Evolutionary conservation across 2,113 vertebrate species (phyloP).

Genomic region (Rattus rattus): DNA sequence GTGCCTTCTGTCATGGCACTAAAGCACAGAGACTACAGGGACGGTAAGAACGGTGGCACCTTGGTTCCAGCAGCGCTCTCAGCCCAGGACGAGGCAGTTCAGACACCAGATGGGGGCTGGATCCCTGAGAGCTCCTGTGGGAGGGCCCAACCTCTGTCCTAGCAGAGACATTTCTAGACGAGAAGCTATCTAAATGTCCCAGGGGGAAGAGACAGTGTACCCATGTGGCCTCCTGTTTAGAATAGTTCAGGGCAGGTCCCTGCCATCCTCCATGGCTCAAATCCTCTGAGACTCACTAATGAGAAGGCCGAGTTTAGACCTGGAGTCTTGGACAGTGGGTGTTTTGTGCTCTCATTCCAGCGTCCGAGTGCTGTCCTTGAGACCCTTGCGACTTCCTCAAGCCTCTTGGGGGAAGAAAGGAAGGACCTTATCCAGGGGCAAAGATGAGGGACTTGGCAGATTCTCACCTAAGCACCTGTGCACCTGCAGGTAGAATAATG

Average conservation of each 20-base stretch:
- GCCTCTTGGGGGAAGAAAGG: neutral
- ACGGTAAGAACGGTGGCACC: neutral
- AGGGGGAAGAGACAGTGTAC: neutral
- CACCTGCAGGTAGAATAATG: neutral
- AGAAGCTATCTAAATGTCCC: neutral
- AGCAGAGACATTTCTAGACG: neutral
- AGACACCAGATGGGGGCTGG: no score
- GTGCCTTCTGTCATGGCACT: neutral
- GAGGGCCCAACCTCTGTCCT: neutral
- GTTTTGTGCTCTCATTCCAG: no score
- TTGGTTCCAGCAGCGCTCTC: neutral
- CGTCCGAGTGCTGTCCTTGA: neutral
- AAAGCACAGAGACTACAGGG: accelerated
- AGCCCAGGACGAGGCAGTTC: no score
- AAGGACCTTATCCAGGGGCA: neutral
- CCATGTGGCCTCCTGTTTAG: neutral
- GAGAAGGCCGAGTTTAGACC: neutral
- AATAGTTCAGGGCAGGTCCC: neutral
- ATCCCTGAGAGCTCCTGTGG: no score
- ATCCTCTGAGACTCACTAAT: no score
- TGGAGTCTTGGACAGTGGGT: neutral
- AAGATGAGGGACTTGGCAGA: neutral
- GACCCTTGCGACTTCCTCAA: no score
- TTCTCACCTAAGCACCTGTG: no score
- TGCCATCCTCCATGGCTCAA: neutral